Base-by-base conservation (phyloP, 2,888 invertebrate species). In the Hirtodrosophila histrioides region DNA sequence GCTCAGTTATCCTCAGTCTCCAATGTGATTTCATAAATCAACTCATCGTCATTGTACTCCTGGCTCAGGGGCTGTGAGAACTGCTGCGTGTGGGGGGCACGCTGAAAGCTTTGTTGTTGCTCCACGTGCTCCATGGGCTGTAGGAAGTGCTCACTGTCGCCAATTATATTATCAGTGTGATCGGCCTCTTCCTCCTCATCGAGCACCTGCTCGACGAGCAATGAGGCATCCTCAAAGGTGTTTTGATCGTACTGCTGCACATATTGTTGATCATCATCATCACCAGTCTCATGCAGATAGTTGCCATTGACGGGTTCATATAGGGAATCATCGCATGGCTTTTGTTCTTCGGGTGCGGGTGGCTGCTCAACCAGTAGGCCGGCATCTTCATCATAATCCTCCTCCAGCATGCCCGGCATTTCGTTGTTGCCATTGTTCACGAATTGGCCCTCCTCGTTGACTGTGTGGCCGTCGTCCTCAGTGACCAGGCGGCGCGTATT, bases 1-100 rank as follows among this genome's bases (percentile, higher is more conserved):
- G 17, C 39, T 81, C 66, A 86, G 61, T 82, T 87, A 31, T 78
- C 79, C 55, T 78, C 83, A 70, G 78, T 66, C 83, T 85, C 73
- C 65, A 84, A 33, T 43, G 79, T 84, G 66, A 85, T 85, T 69
- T 84, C 87, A 60, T 77, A 87, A 53, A 87, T 75, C 53, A 87
- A 37, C 48, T 85, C 84, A 40, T 74, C 72, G 5, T 65, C 69
- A 17, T 68, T 78, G 5, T 67, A 71, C 3, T 74, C 67, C 23
- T 67, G 70, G 12, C 48, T 62, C 43, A 48, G 35, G 12, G 39
- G 49, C 33, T 65, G 56, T 17, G 69, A 68, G n/a, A 63, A 56
- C 17, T 67, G 58, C 23, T 64, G 73, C 9, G 23, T 29, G 2
- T 46, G 55, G 11, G 63, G 64, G 31, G 31, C 31, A 3, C 6